Evolutionary conservation across 2,888 invertebrate species (phyloP), one percentile per base, ranked within the genome.

Genomic region (Aricia artaxerxes): DNA sequence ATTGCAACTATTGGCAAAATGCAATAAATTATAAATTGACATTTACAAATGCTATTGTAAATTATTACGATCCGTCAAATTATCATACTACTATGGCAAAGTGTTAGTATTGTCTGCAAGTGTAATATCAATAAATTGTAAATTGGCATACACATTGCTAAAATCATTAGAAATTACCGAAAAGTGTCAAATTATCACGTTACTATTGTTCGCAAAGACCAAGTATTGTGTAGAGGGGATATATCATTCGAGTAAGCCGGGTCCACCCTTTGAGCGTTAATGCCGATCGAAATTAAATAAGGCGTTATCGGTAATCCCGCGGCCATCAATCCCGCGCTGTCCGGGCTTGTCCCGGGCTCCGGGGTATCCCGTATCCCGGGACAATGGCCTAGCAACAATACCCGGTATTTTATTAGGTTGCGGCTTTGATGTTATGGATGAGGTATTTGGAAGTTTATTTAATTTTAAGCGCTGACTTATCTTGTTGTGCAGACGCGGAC

Each of bases 301-400:
- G 86, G 88, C 87, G 88, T 87, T 89, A 89, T 88, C 89, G 84
- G 87, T 89, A 90, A 91, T 89, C 90, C 90, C 78, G 81, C 83
- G 86, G 57, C 85, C 88, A 91, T 91, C 91, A 90, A 90, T 90
- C 90, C 87, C 86, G 82, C 31, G 31, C 64, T 64, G 64, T 64
- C 64, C 64, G 9, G 64, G 31, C 64, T 61, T 64, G 64, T 4
- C 64, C 64, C 64, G 64, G 64, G 31, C 13, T n/a, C 80, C 83
- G 82, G 84, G 84, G 86, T 86, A 57, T 85, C 89, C 24, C 24
- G 89, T 89, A 88, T 80, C 82, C 82, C 84, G 77, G 73, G 80
- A 83, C 84, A 83, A 84, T 83, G 79, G 82, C 72, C 85, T 64
- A 64, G 31, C 31, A 64, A 64, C 64, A 64, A 64, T 83, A 83